Evolutionary conservation across 2,888 invertebrate genomes (phyloP), one percentile per base, ranked within the genome.

Genomic region (Hydraecia micacea): DNA sequence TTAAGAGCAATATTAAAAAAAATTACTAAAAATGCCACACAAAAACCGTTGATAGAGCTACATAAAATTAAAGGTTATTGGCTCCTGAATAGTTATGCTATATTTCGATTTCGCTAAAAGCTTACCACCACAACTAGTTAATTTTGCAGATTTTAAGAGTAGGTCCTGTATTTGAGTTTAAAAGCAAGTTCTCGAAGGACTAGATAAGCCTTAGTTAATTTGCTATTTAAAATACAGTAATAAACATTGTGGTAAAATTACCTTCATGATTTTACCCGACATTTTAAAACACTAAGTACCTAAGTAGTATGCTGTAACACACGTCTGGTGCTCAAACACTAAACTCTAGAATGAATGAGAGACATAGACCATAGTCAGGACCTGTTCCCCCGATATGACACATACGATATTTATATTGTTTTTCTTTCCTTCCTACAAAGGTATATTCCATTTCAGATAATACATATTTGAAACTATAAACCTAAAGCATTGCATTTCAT

Each of bases 301-400:
- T 55, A 62, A 28, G 7, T 67, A 73, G 32, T 67, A 76, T 42
- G n/a, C 6, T 42, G n/a, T 9, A 66, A 81, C 62, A 71, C 77
- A 72, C 58, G 58, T 72, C 65, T 39, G 49, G 42, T 58, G 55
- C 52, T 46, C 7, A 25, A 77, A 68, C 60, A 69, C 36, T 25
- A 60, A 82, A 65, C 58, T 28, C 28, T 42, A 72, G 32, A 68
- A 71, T n/a, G 18, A 81, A 25, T 52, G 9, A 21, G 18, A 69
- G 18, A 60, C 66, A 60, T 6, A n/a, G 6, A 71, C 21, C 46
- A 70, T 60, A 58, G 62, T 32, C 39, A n/a, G 28, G 67, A 66
- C 32, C 75, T 52, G 52, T 81, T 81, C 71, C 32, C 13, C 62
- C 39, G 18, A 39, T 67, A 81, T 71, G 55, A 55, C 36, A 75